phyloP scores from a whole-genome alignment of 2,888 invertebrate species.

The Meteorus cinctellus region DNA sequence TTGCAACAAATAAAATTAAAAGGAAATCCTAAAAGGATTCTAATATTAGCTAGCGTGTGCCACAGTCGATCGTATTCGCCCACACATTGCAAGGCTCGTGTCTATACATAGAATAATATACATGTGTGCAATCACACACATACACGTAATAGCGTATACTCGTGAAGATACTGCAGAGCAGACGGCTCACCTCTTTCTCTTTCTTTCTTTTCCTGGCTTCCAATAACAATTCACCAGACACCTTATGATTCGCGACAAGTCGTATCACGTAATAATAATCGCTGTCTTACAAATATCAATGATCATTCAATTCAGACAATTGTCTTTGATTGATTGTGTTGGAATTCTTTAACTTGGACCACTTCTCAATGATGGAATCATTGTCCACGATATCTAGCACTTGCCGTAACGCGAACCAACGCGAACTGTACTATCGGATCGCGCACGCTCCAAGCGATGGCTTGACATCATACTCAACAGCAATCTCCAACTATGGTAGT shows the following conservation, averaged over 20 bases:
- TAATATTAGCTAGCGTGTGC: slow-evolving; percentile 59
- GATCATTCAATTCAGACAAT: neutral
- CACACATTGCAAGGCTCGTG: slow-evolving; percentile 35
- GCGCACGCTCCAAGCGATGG: slow-evolving; percentile 58
- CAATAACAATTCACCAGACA: slow-evolving; percentile 6
- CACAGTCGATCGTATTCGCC: slow-evolving; percentile 51
- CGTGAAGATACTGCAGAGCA: slow-evolving; percentile 24
- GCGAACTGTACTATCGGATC: slow-evolving; percentile 50
- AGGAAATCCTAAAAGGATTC: slow-evolving; percentile 51
- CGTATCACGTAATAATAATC: neutral
- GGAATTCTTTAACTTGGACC: slow-evolving; percentile 17
- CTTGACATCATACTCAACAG: slow-evolving; percentile 49
- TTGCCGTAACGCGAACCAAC: slow-evolving; percentile 49
- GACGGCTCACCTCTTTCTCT: slow-evolving; percentile 34
- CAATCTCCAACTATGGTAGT: slow-evolving; percentile 50
- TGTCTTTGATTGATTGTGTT: neutral
- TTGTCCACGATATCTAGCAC: slow-evolving; percentile 48
- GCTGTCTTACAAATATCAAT: neutral
- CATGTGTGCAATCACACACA: slow-evolving; percentile 15
- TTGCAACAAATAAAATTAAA: neutral
- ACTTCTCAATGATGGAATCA: slow-evolving; percentile 38
- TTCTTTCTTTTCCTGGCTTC: neutral
- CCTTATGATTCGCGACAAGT: slow-evolving; percentile 1
- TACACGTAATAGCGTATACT: slow-evolving; percentile 19
- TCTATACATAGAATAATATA: slow-evolving; percentile 34